Evolutionary conservation across 2,797 vertebrate genomes (phyloP).

Genomic region (Labeo calbasu): DNA sequence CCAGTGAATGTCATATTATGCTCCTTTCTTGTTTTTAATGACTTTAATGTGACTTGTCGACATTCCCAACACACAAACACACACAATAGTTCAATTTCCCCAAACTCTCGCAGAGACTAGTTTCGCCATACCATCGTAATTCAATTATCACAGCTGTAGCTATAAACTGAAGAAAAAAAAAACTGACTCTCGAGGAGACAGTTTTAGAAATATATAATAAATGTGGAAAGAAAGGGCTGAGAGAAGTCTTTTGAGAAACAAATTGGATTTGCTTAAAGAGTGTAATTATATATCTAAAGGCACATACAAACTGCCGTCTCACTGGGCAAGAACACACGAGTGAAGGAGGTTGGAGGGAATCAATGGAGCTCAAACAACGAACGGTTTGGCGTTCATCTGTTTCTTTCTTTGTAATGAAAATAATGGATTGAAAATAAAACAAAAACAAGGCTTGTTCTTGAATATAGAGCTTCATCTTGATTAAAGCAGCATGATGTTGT

Average conservation of each 20-base stretch:
- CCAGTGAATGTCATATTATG: not conserved
- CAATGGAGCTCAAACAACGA: conserved; percentile 1
- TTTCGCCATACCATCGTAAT: conserved; percentile 17
- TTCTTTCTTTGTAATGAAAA: not conserved
- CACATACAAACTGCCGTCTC: conserved; percentile 12
- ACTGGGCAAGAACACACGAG: not conserved
- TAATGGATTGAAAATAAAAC: not conserved
- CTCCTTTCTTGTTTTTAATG: not conserved
- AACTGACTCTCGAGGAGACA: not conserved
- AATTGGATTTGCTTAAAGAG: conserved; percentile 50
- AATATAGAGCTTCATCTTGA: not conserved
- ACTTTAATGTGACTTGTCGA: not conserved
- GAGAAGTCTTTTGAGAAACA: conserved; percentile 40
- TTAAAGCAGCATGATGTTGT: not conserved
- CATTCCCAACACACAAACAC: not conserved
- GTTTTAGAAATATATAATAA: conserved; percentile 10
- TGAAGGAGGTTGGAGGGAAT: conserved; percentile 13
- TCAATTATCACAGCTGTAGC: conserved; percentile 12
- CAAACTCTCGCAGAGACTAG: not conserved
- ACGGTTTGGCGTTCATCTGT: not conserved
- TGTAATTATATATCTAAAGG: conserved; percentile 51
- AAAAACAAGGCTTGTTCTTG: not conserved
- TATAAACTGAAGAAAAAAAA: conserved; percentile 24
- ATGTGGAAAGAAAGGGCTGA: conserved; percentile 17
- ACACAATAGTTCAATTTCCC: not conserved